These are phyloP conservation scores for Gymnothorax reevesii DNA, from an alignment of 2,797 vertebrate genomes.

Conservation along the genomic window DNA sequence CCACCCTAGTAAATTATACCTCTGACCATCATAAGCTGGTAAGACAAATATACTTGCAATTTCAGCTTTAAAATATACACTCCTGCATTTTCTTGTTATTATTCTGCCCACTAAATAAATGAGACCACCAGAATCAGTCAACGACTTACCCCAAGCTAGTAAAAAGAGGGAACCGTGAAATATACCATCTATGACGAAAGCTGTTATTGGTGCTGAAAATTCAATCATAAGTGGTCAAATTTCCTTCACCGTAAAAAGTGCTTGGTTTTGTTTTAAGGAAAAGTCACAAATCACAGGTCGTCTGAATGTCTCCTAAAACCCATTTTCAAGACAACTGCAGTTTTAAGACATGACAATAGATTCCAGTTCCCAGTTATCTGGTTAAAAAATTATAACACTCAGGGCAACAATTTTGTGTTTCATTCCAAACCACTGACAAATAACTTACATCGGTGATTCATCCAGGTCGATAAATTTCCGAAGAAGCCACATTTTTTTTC, in stretches of 20 bases:
- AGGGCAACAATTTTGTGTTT: neutral
- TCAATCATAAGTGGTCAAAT: neutral
- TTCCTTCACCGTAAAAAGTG: neutral
- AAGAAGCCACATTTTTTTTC: neutral
- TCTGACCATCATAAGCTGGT: neutral
- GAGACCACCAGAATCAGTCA: neutral
- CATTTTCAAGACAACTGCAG: neutral
- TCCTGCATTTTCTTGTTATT: neutral
- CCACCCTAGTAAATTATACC: neutral
- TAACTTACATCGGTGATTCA: constrained; percentile 2
- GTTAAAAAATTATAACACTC: neutral
- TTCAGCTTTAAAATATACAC: neutral
- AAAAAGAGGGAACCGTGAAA: neutral
- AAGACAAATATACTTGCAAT: neutral
- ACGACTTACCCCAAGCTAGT: neutral
- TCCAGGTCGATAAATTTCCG: neutral
- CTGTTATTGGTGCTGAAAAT: neutral
- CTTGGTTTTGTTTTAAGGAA: neutral
- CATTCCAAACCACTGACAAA: neutral
- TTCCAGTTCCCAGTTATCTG: neutral
- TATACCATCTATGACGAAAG: neutral
- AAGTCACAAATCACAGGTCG: neutral
- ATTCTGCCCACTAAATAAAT: neutral
- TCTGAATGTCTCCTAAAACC: neutral
- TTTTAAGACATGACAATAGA: neutral